Evolutionary conservation across 2,888 invertebrate species (phyloP).

Genomic region (Sinodicranocentrus sp.): DNA sequence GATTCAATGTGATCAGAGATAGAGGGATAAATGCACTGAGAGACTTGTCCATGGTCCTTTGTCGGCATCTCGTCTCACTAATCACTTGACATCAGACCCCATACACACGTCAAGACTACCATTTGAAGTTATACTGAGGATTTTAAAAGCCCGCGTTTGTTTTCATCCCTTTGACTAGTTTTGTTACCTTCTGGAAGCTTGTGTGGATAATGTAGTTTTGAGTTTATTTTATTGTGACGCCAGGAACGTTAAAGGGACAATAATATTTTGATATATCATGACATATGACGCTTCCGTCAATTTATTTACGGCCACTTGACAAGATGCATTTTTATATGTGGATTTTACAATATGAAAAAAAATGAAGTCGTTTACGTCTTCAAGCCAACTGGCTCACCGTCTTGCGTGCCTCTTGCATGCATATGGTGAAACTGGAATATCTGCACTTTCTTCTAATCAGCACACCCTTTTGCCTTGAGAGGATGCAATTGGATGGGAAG

Average conservation of each 20-base stretch:
- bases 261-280: constrained; percentile 66
- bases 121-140: background rate
- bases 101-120: constrained; percentile 74
- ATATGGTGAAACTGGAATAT: too few relatives aligned
- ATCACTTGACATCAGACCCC: constrained; percentile 75
- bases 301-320: constrained; percentile 31
- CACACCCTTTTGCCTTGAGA: too few relatives aligned
- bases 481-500: too few relatives aligned
- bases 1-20: constrained; percentile 55
- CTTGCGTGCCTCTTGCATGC: too few relatives aligned
- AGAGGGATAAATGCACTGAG: constrained; percentile 25
- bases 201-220: too few relatives aligned
- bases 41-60: constrained; percentile 69
- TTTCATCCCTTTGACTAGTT: too few relatives aligned
- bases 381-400: too few relatives aligned
- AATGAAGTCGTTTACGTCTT: background rate
- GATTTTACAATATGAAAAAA: background rate
- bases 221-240: constrained; percentile 59
- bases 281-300: constrained; percentile 63
- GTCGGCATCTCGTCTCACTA: constrained; percentile 74
- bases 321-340: background rate
- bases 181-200: too few relatives aligned
- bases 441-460: too few relatives aligned
- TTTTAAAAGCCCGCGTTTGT: too few relatives aligned
- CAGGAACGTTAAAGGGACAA: constrained; percentile 51